These are phyloP conservation scores for Plagodis pulveraria DNA, from an alignment of 2,888 invertebrate genomes.

Conservation along the genomic window DNA sequence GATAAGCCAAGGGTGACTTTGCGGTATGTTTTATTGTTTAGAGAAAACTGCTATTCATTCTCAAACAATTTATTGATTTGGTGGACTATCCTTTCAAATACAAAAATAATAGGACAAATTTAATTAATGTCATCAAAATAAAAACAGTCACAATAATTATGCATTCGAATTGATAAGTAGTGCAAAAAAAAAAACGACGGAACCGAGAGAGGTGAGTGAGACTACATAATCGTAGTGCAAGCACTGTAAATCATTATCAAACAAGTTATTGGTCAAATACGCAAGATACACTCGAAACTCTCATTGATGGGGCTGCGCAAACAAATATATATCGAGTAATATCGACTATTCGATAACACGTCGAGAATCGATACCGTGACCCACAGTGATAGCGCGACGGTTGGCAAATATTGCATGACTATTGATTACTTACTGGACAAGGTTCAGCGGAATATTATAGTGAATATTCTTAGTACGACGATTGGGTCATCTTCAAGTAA, in stretches of 20 bases:
- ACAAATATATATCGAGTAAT: constrained; percentile 73
- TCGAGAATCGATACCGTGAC: constrained; percentile 74
- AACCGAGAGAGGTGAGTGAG: constrained; percentile 61
- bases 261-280: constrained; percentile 82
- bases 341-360: constrained; percentile 76
- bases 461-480: not conserved
- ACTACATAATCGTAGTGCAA: constrained; percentile 65
- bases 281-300: constrained; percentile 74
- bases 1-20: constrained; percentile 51
- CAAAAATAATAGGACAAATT: too few relatives aligned
- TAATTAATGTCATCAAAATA: not conserved
- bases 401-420: constrained; percentile 31
- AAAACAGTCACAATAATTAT: not conserved
- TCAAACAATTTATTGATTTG: not conserved
- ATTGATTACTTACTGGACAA: constrained; percentile 13
- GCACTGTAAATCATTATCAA: constrained; percentile 74
- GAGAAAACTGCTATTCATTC: constrained; percentile 21
- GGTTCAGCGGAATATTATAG: constrained; percentile 10
- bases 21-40: constrained; percentile 44
- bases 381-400: constrained; percentile 43
- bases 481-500: not conserved
- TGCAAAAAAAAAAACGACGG: constrained; percentile 62
- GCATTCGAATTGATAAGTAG: constrained; percentile 51
- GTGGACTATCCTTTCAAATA: too few relatives aligned
- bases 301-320: constrained; percentile 76